Percentiles rank a stretch among this genome's conserved stretches.
phyloP scores from a whole-genome alignment of 2,113 vertebrate genomes.

The Montifringilla adamsi region DNA sequence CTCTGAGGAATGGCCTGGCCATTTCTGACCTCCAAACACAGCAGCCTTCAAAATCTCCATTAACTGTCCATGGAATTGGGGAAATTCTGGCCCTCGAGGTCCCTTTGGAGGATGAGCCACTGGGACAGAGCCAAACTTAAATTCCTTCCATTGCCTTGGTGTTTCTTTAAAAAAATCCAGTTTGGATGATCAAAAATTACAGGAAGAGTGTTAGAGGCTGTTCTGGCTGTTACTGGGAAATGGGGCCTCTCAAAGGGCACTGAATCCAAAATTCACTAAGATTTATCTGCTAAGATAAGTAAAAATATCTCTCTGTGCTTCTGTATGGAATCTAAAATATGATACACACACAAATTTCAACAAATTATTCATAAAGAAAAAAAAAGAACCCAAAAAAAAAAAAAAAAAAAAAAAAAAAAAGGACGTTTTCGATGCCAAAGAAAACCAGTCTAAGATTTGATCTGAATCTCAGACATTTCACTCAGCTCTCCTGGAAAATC shows the following conservation, averaged over 20 bases:
- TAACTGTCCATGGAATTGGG: rapidly evolving
- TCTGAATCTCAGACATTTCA: background rate
- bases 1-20: background rate
- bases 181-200: rapidly evolving
- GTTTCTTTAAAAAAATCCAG: background rate
- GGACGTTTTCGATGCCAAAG: background rate
- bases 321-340: background rate
- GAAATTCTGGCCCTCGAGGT: rapidly evolving
- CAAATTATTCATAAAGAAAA: background rate
- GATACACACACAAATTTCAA: background rate
- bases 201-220: background rate
- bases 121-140: rapidly evolving
- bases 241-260: background rate
- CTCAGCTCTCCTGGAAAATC: background rate
- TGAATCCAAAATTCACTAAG: background rate
- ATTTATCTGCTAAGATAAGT: background rate
- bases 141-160: background rate
- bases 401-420: too few relatives aligned
- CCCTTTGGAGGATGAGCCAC: background rate
- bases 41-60: rapidly evolving
- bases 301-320: background rate
- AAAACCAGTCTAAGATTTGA: background rate
- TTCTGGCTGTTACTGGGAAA: background rate
- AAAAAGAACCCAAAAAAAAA: too few relatives aligned
- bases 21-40: rapidly evolving